Percentiles rank a stretch among this genome's conserved stretches.
phyloP scores from a whole-genome alignment of 2,113 vertebrate species.

The Cebus imitator region DNA sequence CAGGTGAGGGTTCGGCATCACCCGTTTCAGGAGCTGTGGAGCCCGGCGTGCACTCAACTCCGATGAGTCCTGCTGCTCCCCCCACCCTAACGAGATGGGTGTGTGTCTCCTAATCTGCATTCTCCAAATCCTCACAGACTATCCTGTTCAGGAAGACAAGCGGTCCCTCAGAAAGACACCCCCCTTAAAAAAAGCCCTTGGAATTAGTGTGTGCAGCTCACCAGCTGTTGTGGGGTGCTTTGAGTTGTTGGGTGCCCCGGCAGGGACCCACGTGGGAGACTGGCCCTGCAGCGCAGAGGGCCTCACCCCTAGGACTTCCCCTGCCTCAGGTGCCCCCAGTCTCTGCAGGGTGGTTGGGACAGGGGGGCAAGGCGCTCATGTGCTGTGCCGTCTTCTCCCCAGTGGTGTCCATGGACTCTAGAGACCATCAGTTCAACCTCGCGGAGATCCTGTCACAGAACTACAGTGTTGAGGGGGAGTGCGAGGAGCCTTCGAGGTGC shows the following conservation, averaged over 20 bases:
- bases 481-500: constrained; percentile 59
- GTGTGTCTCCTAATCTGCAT: rapidly evolving
- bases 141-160: background rate
- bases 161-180: no score
- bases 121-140: rapidly evolving
- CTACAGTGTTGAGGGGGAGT: constrained; percentile 84
- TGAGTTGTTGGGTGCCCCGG: background rate
- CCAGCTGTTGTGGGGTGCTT: background rate
- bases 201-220: rapidly evolving
- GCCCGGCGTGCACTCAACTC: background rate
- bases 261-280: background rate
- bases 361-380: rapidly evolving
- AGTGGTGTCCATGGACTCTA: constrained; percentile 88
- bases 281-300: no score
- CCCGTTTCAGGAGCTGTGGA: background rate
- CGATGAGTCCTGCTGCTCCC: background rate
- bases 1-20: background rate
- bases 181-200: no score
- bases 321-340: background rate
- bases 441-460: constrained; percentile 87
- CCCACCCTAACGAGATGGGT: no score
- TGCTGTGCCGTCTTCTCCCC: background rate
- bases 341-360: rapidly evolving
- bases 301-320: no score
- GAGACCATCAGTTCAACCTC: constrained; percentile 85